Base-by-base conservation (phyloP, 2,113 vertebrate genomes). In the Hydrochoerus hydrochaeris region DNA sequence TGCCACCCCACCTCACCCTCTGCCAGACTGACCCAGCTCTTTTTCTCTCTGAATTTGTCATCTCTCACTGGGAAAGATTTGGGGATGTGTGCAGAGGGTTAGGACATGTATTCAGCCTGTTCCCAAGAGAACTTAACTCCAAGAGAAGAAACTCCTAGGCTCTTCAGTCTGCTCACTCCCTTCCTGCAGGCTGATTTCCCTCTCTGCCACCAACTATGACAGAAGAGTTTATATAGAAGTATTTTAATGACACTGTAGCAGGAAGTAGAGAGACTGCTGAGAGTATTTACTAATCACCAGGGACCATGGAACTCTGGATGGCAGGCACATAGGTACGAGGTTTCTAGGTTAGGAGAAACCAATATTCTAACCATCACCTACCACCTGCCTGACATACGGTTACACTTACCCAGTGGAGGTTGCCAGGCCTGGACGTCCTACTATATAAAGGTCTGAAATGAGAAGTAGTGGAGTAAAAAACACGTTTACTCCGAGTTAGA, bases 31-130 rank as follows among this genome's bases (percentile, higher is more conserved):
- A 91, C 82, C 38, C 38, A 89, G 78, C 62, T 94, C 82, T 87
- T 88, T 85, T 87, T 5, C 49, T 52, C 46, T 87, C 88, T 60
- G 41, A 92, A 81, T 95, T 65, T 91, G 93, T 95, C 97, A 97
- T 91, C 75, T 88, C 87, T 95, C 57, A 9, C 80, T 62, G 52
- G n/a, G 91, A 83, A 82, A 69, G 67, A 71, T 30, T 46, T 3
- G 26, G 69, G 17, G 81, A 96, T 91, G 83, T 85, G 80, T 54
- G 83, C 16, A 11, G 95, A 89, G 58, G 32, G 62, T 91, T 77
- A 90, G 62, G 69, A 22, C 41, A 57, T 94, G 82, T 44, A 26
- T 30, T 54, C 71, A 63, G 62, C 22, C 83, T 89, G 67, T 62
- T 90, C 52, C 69, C 0, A 58, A 89, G 46, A 88, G 41, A 97